Percentiles rank a stretch among this genome's conserved stretches.
These are phyloP conservation scores for Vireo altiloquus DNA, from an alignment of 2,113 vertebrate genomes.

Conservation along the genomic window DNA sequence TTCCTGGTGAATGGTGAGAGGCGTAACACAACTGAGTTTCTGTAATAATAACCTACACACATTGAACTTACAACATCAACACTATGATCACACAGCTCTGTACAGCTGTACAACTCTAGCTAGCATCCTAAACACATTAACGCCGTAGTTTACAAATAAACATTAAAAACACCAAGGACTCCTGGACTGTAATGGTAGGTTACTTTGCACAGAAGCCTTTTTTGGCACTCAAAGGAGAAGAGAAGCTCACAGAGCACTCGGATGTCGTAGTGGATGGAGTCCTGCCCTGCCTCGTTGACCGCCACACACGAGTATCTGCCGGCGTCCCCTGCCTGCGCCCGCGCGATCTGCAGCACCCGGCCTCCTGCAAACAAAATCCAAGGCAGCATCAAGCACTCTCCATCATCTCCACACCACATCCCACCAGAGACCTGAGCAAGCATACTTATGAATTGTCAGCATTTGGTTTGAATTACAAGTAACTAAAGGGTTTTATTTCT, in stretches of 20 bases:
- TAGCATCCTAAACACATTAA: background rate
- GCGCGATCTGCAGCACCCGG: conserved; percentile 86
- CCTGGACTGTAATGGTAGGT: background rate
- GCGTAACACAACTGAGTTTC: background rate
- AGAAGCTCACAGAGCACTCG: conserved; percentile 84
- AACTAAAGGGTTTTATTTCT: background rate
- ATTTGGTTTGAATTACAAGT: background rate
- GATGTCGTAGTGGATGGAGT: conserved; percentile 91
- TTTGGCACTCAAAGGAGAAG: background rate
- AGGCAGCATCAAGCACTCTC: background rate
- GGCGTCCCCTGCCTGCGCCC: conserved; percentile 81
- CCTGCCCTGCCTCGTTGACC: conserved; percentile 92
- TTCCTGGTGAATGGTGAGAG: background rate
- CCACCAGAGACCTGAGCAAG: background rate
- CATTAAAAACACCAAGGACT: background rate
- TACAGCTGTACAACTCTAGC: background rate
- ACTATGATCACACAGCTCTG: background rate
- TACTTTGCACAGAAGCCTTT: background rate
- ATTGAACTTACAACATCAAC: background rate
- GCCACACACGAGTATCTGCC: conserved; percentile 90
- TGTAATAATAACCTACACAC: background rate
- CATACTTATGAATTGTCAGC: background rate
- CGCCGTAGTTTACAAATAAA: background rate
- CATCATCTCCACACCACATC: background rate
- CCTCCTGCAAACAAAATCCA: conserved; percentile 76